Evolutionary conservation across 2,888 invertebrate genomes (phyloP).

Genomic region (Bruchidius siliquastri): DNA sequence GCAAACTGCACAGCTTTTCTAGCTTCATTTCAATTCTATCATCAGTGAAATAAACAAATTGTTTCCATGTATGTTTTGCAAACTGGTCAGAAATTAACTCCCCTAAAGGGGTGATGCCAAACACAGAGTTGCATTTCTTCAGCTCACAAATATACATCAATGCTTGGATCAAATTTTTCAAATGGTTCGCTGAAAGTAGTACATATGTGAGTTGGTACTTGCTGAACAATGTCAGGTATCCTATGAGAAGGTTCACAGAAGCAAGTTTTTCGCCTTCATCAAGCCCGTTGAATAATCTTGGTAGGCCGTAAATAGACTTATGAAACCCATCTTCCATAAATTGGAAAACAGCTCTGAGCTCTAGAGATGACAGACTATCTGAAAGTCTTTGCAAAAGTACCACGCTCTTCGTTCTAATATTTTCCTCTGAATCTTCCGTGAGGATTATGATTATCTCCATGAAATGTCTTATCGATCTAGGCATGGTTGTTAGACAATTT

Average conservation of each 20-base stretch:
- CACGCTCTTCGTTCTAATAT: conserved; percentile 50
- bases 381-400: conserved; percentile 44
- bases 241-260: conserved; percentile 60
- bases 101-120: conserved; percentile 24
- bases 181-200: conserved; percentile 52
- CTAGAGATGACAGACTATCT: conserved; percentile 41
- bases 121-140: conserved; percentile 47
- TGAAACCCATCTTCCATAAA: conserved; percentile 59
- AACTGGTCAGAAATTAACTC: background rate
- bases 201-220: conserved; percentile 54
- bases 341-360: conserved; percentile 50
- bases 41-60: conserved; percentile 57
- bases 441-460: conserved; percentile 66
- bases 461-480: conserved; percentile 55
- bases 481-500: conserved; percentile 59
- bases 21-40: conserved; percentile 49
- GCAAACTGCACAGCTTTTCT: conserved; percentile 51
- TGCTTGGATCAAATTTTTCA: conserved; percentile 55
- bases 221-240: conserved; percentile 60
- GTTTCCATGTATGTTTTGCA: conserved; percentile 52
- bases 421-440: conserved; percentile 59
- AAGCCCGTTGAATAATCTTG: conserved; percentile 63
- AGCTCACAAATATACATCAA: conserved; percentile 54
- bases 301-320: conserved; percentile 55
- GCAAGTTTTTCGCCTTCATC: conserved; percentile 60